phyloP scores from a whole-genome alignment of 2,888 invertebrate genomes.

The Sisyra terminalis region DNA sequence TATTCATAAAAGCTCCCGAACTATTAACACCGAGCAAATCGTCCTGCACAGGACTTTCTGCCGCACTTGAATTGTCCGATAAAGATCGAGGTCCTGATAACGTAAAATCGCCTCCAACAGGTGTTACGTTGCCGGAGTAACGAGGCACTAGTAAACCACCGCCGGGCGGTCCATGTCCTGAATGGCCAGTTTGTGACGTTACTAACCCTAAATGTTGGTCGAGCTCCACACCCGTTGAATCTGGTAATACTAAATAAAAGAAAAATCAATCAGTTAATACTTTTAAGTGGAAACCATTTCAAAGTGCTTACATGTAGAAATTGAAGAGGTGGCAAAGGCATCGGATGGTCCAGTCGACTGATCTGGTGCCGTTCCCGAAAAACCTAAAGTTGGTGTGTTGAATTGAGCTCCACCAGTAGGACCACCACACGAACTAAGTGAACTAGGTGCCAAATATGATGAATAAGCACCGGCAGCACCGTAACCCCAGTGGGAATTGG shows the following conservation, averaged over 20 bases:
- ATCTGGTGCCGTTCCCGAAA: slow-evolving; percentile 51
- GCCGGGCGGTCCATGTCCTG: slow-evolving; percentile 19
- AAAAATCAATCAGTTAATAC: background rate
- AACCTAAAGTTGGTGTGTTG: slow-evolving; percentile 57
- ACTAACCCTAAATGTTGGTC: slow-evolving; percentile 54
- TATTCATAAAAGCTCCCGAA: slow-evolving; percentile 22
- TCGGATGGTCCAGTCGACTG: slow-evolving; percentile 32
- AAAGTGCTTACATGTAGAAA: slow-evolving; percentile 26
- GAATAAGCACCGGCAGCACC: slow-evolving; percentile 74
- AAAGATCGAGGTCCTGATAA: slow-evolving; percentile 56
- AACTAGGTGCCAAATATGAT: slow-evolving; percentile 56
- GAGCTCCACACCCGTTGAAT: slow-evolving; percentile 56
- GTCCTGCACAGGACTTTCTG: slow-evolving; percentile 70
- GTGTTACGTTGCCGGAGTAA: slow-evolving; percentile 36
- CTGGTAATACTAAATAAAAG: slow-evolving; percentile 47
- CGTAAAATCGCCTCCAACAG: slow-evolving; percentile 38
- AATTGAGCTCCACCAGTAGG: slow-evolving; percentile 49
- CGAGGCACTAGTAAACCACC: slow-evolving; percentile 46
- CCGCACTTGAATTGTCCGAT: slow-evolving; percentile 68
- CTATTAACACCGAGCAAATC: slow-evolving; percentile 32
- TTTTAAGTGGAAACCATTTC: too few species aligned
- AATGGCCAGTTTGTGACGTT: slow-evolving; percentile 27
- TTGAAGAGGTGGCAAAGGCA: slow-evolving; percentile 25
- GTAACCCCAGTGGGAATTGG: slow-evolving; percentile 81
- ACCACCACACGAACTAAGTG: slow-evolving; percentile 57